Evolutionary conservation across 2,113 vertebrate species (phyloP), one percentile per base, ranked within the genome.

Genomic region (Hiodon alosoides): DNA sequence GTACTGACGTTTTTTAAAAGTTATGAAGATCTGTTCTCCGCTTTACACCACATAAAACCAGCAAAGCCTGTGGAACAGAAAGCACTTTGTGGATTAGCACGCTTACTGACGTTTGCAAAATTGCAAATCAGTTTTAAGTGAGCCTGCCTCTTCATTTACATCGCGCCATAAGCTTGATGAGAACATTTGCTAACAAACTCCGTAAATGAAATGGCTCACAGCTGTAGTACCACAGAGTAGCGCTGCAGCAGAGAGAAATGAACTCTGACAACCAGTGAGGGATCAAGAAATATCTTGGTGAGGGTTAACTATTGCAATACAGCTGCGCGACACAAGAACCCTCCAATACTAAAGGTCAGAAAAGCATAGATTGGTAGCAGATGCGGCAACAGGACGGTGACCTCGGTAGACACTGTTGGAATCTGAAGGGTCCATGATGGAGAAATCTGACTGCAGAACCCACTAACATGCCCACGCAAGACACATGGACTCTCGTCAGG

Each of bases 101-200:
- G 46, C 9, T 67, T 62, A 61, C 60, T 69, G 67, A 72, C 64
- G n/a, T 71, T 74, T 70, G 75, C 52, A 7, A 76, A 77, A 68
- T 64, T 64, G 46, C 68, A 72, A 75, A 75, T 59, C 65, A 17
- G 46, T 54, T 58, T 7, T 17, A 58, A 58, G 69, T 70, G n/a
- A 71, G 58, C 54, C 31, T 10, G 53, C 54, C 54, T 71, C 7
- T 58, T 46, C n/a, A 47, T 71, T 58, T 57, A 14, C 69, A 58
- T 31, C 4, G 54, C 5, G 54, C 69, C 54, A 47, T 71, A 47
- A 46, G 69, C 53, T 17, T 58, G 52, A 71, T 71, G 69, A 52
- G 51, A 71, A 71, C 54, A 71, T 57, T 46, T 11, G 69, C 51
- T 46, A 71, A 71, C 58, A 71, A 31, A 71, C 31, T 57, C 17